Base-by-base conservation (phyloP, 1,140 invertebrate genomes). In the Diprion similis region DNA sequence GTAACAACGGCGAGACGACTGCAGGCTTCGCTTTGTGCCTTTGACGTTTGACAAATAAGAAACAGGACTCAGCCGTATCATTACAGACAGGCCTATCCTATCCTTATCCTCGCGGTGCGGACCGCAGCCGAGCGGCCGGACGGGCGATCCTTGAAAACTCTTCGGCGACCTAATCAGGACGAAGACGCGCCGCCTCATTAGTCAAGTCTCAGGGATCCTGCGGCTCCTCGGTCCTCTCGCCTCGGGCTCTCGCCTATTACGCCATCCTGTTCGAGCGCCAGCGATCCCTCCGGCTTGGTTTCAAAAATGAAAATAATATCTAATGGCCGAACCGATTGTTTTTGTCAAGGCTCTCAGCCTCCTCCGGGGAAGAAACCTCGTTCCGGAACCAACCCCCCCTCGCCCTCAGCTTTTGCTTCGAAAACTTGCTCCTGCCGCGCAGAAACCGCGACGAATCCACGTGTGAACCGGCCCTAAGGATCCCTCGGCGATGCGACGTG, bases 41-140 rank as follows among this genome's bases (percentile, higher is more conserved):
- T 78, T 87, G 87, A 87, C 87, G 86, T 88, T 87, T 88, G 87
- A 88, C 86, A 87, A 87, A 88, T 88, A 88, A 88, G 87, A 87
- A 88, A 86, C 82, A 82, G 83, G 83, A 82, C 84, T 82, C 84
- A 86, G 84, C 78, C 84, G 83, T 87, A 86, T 88, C 86, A 88
- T 88, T 88, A 88, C 84, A 84, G 83, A 87, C n/a, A 45, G 47
- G n/a, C 37, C 45, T 37, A 19, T 37, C 11, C 47, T 70, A n/a
- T 45, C 68, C 68, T 45, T 70, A 45, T 70, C 48, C 66, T 65
- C 70, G 48, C 66, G n/a, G 24, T 73, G 68, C 47, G 68, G 13
- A 70, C 15, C 37, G 71, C 24, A 37, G 68, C 72, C 72, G 66
- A 70, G 13, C 47, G 37, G 69, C 47, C 47, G 2, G n/a, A 77